Evolutionary conservation across 2,797 vertebrate genomes (phyloP).

Genomic region (Hippoglossus hippoglossus): DNA sequence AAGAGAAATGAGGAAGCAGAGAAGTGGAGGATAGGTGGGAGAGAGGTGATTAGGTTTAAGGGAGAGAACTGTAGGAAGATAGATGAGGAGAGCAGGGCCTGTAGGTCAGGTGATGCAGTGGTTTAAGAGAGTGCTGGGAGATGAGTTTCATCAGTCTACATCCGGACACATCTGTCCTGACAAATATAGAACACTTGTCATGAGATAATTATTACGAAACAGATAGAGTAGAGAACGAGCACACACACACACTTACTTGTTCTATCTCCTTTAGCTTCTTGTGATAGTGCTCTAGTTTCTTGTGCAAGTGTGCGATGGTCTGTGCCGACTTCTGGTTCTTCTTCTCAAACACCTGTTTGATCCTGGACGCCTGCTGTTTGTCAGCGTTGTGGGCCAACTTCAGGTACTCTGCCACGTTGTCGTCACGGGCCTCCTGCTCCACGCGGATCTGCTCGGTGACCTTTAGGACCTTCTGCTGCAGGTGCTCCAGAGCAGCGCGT

Average conservation of each 20-base stretch:
- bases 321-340: slow-evolving; percentile 99
- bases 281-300: slow-evolving; percentile 97
- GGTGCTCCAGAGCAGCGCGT: slow-evolving; percentile 93
- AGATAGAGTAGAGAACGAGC: neutral
- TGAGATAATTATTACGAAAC: slow-evolving; percentile 21
- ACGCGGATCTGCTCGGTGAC: slow-evolving; percentile 99
- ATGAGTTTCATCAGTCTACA: slow-evolving; percentile 37
- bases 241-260: slow-evolving; percentile 77
- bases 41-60: slow-evolving; percentile 41
- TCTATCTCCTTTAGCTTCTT: slow-evolving; percentile 97
- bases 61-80: slow-evolving; percentile 49
- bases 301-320: slow-evolving; percentile 97
- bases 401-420: slow-evolving; percentile 98
- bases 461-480: slow-evolving; percentile 98
- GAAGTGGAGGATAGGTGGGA: slow-evolving; percentile 51
- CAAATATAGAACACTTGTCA: slow-evolving; percentile 33
- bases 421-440: slow-evolving; percentile 96
- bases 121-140: slow-evolving; percentile 44
- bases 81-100: slow-evolving; percentile 44
- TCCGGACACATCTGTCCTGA: slow-evolving; percentile 45
- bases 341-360: slow-evolving; percentile 99
- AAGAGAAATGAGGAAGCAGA: slow-evolving; percentile 58
- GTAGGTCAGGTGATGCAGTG: slow-evolving; percentile 45
- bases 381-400: slow-evolving; percentile 97
- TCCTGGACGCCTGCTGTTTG: slow-evolving; percentile 95